Base-by-base conservation (phyloP, 1,140 invertebrate species). In the Pentalonia nigronervosa region DNA sequence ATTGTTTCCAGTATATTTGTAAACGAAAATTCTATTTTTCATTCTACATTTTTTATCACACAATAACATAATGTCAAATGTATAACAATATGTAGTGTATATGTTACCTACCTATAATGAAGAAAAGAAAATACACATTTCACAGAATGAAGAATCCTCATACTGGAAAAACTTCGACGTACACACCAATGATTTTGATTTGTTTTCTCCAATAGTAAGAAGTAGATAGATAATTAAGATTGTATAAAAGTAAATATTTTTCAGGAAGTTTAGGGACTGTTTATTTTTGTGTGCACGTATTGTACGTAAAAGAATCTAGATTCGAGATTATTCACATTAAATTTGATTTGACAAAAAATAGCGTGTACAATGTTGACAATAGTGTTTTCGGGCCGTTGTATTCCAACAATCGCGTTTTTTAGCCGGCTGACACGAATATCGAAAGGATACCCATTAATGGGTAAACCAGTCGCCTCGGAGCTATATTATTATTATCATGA, bases 321-420 rank as follows among this genome's bases (percentile, higher is more conserved):
- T 76, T 76, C 60, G n/a, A 76, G n/a, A 76, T 76, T 76, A 30
- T 34, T 76, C n/a, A 6, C n/a, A 30, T 76, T 17, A 34, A 14
- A 76, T 76, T 76, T 76, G 60, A 76, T 76, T n/a, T 76, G 60
- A 76, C 41, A 76, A 76, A n/a, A 76, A 76, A 76, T n/a, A n/a
- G 81, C 83, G 36, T 41, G 21, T 84, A 84, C 83, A 83, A 83
- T 41, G 8, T 83, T 36, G 34, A 83, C 30, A 76, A 41, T 83
- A 7, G 34, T 83, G 36, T 83, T 76, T 76, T 34, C 30, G 60
- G 60, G 4, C 60, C n/a, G 30, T 76, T 76, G 7, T 76, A 17
- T 76, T 76, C n/a, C 4, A 45, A n/a, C 30, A 87, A 47, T 87
- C 23, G 9, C 11, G 41, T 87, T 50, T 88, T 48, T 48, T 34